A percentile compares a stretch with the other conserved stretches of the same genome.
phyloP scores from a whole-genome alignment of 2,113 vertebrate species.

The Xerus inauris region DNA sequence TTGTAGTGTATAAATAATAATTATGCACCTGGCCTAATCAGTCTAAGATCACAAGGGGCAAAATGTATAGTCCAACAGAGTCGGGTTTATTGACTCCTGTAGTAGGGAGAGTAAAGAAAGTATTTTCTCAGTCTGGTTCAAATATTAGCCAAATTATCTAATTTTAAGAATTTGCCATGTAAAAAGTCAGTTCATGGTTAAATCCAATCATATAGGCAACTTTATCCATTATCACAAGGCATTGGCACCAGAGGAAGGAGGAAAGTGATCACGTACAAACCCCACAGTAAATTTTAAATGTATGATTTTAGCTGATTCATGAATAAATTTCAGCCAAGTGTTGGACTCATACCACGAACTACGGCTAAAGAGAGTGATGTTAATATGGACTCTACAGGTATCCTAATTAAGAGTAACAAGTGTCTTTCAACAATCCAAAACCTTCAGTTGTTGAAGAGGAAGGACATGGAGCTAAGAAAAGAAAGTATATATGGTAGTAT shows the following conservation, averaged over 20 bases:
- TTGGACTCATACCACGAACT: neutral
- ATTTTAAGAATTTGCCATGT: neutral
- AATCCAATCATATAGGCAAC: neutral
- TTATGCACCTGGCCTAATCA: neutral
- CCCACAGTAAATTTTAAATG: neutral
- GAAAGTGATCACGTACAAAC: neutral
- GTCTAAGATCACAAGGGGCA: neutral
- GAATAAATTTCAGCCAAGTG: constrained; percentile 4
- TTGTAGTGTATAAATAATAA: constrained; percentile 11
- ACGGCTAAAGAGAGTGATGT: neutral
- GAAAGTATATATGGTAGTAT: neutral
- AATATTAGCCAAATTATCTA: neutral
- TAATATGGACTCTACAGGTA: neutral
- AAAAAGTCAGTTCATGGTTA: neutral
- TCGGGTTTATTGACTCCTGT: neutral
- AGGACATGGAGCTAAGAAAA: neutral
- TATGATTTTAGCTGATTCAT: neutral
- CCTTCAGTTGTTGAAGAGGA: neutral
- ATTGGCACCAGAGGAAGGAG: neutral
- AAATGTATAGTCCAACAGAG: neutral
- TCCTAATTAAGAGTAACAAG: neutral
- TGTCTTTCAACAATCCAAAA: neutral
- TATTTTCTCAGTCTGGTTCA: neutral
- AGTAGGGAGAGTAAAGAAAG: neutral
- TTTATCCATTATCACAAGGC: neutral